These are phyloP conservation scores for Chrysotoxum bicinctum DNA, from an alignment of 2,888 invertebrate species.

Conservation along the genomic window DNA sequence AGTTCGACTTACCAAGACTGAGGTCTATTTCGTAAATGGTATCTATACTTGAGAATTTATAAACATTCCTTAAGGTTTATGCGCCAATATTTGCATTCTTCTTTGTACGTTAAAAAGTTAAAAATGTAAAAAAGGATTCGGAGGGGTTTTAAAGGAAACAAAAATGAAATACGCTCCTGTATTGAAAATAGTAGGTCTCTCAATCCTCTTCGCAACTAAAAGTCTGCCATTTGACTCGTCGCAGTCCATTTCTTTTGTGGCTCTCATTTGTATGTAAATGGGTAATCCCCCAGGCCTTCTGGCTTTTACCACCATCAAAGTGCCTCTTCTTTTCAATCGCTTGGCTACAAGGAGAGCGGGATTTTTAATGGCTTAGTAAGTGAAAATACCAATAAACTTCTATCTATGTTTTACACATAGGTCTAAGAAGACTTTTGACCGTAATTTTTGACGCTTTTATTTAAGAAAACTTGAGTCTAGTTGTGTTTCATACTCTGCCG, in stretches of 20 bases:
- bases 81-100: too few relatives aligned
- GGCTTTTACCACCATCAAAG: conserved; percentile 29
- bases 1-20: too few relatives aligned
- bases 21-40: too few relatives aligned
- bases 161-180: neutral
- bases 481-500: neutral
- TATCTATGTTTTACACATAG: neutral
- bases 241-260: conserved; percentile 69
- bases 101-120: neutral
- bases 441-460: neutral
- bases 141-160: neutral
- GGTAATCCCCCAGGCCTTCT: conserved; percentile 58
- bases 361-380: conserved; percentile 21
- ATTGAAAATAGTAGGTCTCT: neutral
- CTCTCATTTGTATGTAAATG: conserved; percentile 64
- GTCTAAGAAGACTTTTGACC: conserved; percentile 35
- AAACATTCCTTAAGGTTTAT: too few relatives aligned
- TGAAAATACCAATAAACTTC: conserved; percentile 15
- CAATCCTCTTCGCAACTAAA: neutral
- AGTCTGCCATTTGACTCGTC: conserved; percentile 52
- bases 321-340: conserved; percentile 32
- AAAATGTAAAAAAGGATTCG: neutral
- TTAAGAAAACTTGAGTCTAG: neutral
- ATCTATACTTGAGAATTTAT: too few relatives aligned
- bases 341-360: conserved; percentile 14